These are phyloP conservation scores for Madoqua kirkii DNA, from an alignment of 2,113 vertebrate genomes.

Conservation along the genomic window DNA sequence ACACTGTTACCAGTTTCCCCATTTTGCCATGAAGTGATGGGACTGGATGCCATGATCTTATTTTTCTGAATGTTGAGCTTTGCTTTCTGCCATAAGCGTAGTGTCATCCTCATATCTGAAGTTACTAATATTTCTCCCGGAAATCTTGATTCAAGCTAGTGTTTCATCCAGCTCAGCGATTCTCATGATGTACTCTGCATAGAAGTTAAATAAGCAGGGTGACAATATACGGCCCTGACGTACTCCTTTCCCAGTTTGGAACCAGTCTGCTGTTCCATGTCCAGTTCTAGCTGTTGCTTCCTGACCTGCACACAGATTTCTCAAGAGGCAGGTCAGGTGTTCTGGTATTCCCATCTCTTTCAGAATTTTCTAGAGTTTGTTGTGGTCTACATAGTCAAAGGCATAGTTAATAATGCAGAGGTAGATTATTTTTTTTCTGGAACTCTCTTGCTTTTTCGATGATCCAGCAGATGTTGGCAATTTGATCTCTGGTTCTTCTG, in stretches of 20 bases:
- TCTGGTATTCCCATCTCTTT: no score
- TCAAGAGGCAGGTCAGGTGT: no score
- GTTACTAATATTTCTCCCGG: neutral
- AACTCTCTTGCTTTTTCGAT: no score
- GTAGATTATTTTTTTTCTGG: no score
- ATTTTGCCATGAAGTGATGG: neutral
- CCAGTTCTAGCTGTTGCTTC: no score
- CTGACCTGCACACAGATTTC: no score
- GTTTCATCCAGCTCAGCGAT: rapidly evolving
- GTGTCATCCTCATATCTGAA: neutral
- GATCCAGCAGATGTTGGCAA: no score
- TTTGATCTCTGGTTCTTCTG: no score
- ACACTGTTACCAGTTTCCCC: neutral
- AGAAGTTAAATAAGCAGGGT: neutral
- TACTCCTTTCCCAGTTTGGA: neutral
- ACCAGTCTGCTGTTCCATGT: neutral
- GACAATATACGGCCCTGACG: neutral
- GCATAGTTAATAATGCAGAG: no score
- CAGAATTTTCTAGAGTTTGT: no score
- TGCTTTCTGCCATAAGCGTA: neutral
- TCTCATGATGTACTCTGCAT: neutral
- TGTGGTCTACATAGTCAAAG: no score
- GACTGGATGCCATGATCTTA: neutral
- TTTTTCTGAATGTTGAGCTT: neutral
- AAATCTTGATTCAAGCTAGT: neutral